Percentiles rank a stretch among this genome's conserved stretches.
Evolutionary conservation across 1,140 invertebrate species (phyloP).

Genomic region (Brachionus asplanchnoidis): DNA sequence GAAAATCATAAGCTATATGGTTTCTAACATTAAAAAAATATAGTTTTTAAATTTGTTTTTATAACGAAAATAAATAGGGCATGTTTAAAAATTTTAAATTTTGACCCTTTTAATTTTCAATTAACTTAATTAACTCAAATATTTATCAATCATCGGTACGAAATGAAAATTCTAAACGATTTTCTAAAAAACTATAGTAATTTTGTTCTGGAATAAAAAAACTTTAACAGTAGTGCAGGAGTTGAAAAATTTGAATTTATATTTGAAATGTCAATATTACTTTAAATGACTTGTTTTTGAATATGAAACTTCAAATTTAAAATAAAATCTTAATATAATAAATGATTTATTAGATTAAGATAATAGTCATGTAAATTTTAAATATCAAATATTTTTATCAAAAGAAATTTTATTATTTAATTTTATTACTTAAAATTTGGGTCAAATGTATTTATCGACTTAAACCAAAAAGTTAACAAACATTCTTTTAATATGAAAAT

Average conservation of each 20-base stretch:
- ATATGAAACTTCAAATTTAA: neutral
- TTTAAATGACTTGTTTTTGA: neutral
- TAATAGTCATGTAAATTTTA: no score
- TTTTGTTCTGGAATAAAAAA: neutral
- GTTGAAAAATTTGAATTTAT: neutral
- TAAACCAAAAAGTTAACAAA: no score
- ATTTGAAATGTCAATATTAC: neutral
- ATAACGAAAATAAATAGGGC: neutral
- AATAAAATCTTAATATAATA: neutral
- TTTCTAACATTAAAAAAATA: conserved; percentile 4
- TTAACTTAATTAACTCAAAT: neutral
- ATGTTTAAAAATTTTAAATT: neutral
- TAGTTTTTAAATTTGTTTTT: neutral
- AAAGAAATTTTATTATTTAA: no score
- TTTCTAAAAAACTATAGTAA: neutral
- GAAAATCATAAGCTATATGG: neutral
- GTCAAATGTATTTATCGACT: no score
- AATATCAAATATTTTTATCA: no score
- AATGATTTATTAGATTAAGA: no score
- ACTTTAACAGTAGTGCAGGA: neutral
- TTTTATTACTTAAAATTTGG: no score
- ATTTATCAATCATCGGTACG: neutral
- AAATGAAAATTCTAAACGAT: neutral
- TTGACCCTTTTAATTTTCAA: neutral
- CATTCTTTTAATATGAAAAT: no score